These are phyloP conservation scores for Rhombomys opimus DNA, from an alignment of 2,113 vertebrate genomes.

Conservation along the genomic window DNA sequence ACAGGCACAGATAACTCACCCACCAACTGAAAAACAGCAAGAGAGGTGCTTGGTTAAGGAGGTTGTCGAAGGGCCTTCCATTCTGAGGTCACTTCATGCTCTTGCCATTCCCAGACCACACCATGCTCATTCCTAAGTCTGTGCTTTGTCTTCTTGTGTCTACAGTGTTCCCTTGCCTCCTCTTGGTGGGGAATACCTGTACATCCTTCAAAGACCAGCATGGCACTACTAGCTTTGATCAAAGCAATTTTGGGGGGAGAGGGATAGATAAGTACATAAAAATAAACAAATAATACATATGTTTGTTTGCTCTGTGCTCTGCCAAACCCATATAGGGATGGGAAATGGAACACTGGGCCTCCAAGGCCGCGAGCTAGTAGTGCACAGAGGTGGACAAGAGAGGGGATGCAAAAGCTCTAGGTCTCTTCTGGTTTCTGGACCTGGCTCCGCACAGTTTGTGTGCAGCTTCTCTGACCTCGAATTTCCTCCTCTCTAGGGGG, in stretches of 20 bases:
- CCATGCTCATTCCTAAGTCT: not conserved
- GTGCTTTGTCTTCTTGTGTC: conserved; percentile 9
- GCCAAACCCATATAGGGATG: not conserved
- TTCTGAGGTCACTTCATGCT: not conserved
- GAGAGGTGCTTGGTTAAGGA: not conserved
- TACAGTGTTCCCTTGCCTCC: not conserved
- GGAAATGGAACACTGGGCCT: not conserved
- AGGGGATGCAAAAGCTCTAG: not conserved
- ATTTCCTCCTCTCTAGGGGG: not conserved
- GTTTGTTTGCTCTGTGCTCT: not conserved
- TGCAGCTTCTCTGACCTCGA: conserved; percentile 6
- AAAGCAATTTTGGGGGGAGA: conserved; percentile 3
- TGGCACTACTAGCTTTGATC: not conserved
- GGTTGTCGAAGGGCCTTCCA: not conserved
- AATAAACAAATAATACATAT: too few species aligned
- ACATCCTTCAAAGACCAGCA: not conserved
- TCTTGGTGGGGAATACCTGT: not conserved
- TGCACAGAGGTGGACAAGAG: not conserved
- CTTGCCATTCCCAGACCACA: not conserved
- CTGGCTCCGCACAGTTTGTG: not conserved
- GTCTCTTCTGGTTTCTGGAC: not conserved
- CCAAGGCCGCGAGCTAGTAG: not conserved
- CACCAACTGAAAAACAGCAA: not conserved
- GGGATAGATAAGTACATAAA: not conserved
- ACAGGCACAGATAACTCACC: not conserved